Conservation (phyloP, 2,888 invertebrate genomes). For the Blastobasis lacticolella region DNA sequence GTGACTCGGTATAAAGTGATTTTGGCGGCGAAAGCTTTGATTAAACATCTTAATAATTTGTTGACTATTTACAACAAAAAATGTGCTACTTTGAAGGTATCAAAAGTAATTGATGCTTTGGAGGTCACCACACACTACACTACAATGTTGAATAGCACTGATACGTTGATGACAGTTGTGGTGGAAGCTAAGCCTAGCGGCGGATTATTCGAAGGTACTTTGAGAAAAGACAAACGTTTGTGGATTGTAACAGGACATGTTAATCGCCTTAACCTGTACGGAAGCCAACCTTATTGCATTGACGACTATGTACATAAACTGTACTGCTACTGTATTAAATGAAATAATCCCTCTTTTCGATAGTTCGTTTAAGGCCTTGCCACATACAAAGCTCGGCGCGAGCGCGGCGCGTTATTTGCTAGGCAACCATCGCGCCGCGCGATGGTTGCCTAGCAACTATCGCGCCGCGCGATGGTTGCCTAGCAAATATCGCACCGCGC, state of each 20-base stretch:
- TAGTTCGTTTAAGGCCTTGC: too few relatives aligned
- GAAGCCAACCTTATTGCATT: conserved; percentile 1
- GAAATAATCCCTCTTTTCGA: too few relatives aligned
- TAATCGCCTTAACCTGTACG: conserved; percentile 2
- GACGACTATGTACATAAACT: not conserved
- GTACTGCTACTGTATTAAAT: conserved; percentile 1
- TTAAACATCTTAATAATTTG: not conserved
- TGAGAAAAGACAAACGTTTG: not conserved
- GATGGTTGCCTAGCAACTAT: too few relatives aligned
- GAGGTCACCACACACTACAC: not conserved
- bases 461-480: too few relatives aligned
- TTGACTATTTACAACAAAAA: not conserved
- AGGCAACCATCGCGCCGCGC: too few relatives aligned
- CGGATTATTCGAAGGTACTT: conserved; percentile 2
- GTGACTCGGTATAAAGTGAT: not conserved
- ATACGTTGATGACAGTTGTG: not conserved
- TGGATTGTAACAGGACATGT: conserved; percentile 1
- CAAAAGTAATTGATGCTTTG: not conserved
- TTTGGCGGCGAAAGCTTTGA: not conserved
- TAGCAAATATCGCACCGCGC: too few relatives aligned
- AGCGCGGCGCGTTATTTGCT: too few relatives aligned
- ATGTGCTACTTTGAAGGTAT: not conserved
- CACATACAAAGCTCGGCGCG: too few relatives aligned
- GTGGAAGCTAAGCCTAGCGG: conserved; percentile 1
- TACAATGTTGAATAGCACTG: too few relatives aligned